A percentile compares a stretch with the other conserved stretches of the same genome.
These are phyloP conservation scores for Ceratoteleas bidentatus DNA, from an alignment of 1,140 invertebrate genomes.

Conservation along the genomic window DNA sequence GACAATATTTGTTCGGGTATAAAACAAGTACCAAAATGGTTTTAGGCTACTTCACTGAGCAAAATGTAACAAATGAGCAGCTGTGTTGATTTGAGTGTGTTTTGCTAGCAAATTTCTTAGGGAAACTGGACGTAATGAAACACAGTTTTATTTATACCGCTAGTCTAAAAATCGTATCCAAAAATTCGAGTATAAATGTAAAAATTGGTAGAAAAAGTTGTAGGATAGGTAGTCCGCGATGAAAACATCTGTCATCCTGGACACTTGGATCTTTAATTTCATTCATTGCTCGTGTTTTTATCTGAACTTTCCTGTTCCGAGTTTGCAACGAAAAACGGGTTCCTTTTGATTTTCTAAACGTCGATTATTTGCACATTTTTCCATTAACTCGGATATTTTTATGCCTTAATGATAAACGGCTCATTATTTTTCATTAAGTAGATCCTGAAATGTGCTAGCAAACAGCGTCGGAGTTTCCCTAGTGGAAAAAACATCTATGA, in stretches of 20 bases:
- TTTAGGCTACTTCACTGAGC: neutral
- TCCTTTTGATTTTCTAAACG: slow-evolving; percentile 20
- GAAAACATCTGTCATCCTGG: too few relatives aligned
- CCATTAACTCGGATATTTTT: too few relatives aligned
- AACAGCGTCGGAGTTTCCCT: slow-evolving; percentile 1
- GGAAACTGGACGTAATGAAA: slow-evolving; percentile 2
- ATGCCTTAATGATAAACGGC: too few relatives aligned
- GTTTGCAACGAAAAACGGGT: slow-evolving; percentile 9
- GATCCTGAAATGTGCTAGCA: slow-evolving; percentile 37
- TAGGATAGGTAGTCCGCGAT: slow-evolving; percentile 30
- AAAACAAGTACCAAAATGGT: slow-evolving; percentile 37
- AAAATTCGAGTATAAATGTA: slow-evolving; percentile 44
- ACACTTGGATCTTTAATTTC: slow-evolving; percentile 26
- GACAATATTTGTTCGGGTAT: slow-evolving; percentile 2
- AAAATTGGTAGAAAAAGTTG: slow-evolving; percentile 40
- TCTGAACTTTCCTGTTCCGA: slow-evolving; percentile 27
- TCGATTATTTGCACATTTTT: too few relatives aligned
- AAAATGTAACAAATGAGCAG: slow-evolving; percentile 6
- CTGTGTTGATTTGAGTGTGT: neutral
- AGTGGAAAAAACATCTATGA: neutral
- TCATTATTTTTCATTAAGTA: slow-evolving; percentile 4
- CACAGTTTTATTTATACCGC: slow-evolving; percentile 11
- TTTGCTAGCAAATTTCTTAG: slow-evolving; percentile 50
- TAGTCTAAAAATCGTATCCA: slow-evolving; percentile 37
- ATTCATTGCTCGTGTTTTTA: neutral